Percentiles rank a stretch among this genome's conserved stretches.
These are phyloP conservation scores for Lomographa bimaculata DNA, from an alignment of 2,888 invertebrate genomes.

Conservation along the genomic window DNA sequence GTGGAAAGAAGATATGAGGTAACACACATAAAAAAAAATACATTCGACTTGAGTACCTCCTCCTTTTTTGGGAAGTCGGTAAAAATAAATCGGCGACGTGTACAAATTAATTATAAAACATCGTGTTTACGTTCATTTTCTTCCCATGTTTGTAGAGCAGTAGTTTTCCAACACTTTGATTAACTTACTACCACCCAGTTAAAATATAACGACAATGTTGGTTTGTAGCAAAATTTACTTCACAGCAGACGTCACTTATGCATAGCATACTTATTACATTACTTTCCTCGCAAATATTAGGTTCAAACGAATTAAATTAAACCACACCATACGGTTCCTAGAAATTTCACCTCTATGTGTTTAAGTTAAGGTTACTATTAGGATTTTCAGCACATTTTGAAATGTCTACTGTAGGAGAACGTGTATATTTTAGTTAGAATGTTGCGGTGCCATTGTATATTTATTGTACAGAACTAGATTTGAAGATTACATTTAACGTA, in stretches of 20 bases:
- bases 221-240: too few relatives aligned
- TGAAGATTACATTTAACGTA: too few relatives aligned
- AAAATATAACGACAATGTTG: too few relatives aligned
- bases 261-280: conserved; percentile 4
- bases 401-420: conserved; percentile 13
- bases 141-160: too few relatives aligned
- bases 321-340: neutral
- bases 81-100: too few relatives aligned
- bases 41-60: too few relatives aligned
- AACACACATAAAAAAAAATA: too few relatives aligned
- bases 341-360: neutral
- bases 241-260: conserved; percentile 11
- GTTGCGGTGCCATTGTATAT: conserved; percentile 7
- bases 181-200: too few relatives aligned
- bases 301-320: conserved; percentile 18
- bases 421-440: conserved; percentile 13
- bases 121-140: too few relatives aligned
- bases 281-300: conserved; percentile 30
- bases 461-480: neutral
- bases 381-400: conserved; percentile 10
- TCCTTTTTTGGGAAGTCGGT: too few relatives aligned
- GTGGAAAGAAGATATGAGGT: too few relatives aligned
- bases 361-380: neutral
- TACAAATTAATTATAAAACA: conserved; percentile 1
- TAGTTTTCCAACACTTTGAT: too few relatives aligned